phyloP scores from a whole-genome alignment of 2,888 invertebrate species.

The Coenonympha glycerion region DNA sequence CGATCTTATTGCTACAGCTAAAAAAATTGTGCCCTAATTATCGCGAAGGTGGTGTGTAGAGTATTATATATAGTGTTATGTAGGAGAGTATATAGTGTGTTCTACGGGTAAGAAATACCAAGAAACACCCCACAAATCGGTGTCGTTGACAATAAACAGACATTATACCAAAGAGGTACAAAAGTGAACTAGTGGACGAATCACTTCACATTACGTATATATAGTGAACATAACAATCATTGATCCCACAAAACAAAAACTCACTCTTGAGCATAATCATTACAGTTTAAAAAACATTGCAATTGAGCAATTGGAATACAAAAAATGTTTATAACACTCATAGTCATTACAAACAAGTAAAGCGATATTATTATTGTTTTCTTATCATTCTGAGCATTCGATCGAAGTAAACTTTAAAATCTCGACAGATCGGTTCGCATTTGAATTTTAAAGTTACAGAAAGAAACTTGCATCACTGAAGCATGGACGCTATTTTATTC shows the following conservation, averaged over 20 bases:
- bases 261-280: conserved; percentile 69
- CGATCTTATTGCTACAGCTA: too few relatives aligned
- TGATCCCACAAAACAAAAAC: conserved; percentile 59
- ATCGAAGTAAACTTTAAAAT: conserved; percentile 42
- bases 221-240: conserved; percentile 44
- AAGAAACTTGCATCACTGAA: conserved; percentile 44
- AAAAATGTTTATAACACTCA: not conserved
- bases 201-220: conserved; percentile 51
- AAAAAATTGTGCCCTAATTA: too few relatives aligned
- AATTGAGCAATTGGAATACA: conserved; percentile 61
- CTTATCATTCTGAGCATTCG: conserved; percentile 46
- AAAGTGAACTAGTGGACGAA: conserved; percentile 45
- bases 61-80: too few relatives aligned
- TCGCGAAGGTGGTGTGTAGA: too few relatives aligned
- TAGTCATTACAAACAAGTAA: conserved; percentile 13
- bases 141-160: conserved; percentile 38
- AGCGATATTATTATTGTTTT: conserved; percentile 42
- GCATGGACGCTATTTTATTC: conserved; percentile 55
- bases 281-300: conserved; percentile 54
- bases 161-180: conserved; percentile 36
- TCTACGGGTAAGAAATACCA: too few relatives aligned
- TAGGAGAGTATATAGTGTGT: too few relatives aligned
- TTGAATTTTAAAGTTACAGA: conserved; percentile 35
- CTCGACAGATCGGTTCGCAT: conserved; percentile 51
- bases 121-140: too few relatives aligned